Evolutionary conservation across 2,113 vertebrate genomes (phyloP).

Genomic region (Neoarius graeffei): DNA sequence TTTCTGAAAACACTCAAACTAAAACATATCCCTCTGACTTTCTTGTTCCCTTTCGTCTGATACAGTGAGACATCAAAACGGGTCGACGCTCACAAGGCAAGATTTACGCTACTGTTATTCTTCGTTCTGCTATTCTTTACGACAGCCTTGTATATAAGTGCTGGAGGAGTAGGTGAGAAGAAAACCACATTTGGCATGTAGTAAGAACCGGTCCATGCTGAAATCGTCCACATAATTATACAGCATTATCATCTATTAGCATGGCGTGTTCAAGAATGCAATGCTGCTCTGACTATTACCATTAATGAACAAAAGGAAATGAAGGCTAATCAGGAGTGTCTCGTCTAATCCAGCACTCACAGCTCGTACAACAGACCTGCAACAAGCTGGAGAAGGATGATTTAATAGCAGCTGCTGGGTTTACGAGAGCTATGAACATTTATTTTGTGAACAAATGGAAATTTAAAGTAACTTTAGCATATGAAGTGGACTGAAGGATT

Average conservation of each 20-base stretch:
- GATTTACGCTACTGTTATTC: slow-evolving; percentile 42
- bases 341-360: not conserved
- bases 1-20: slow-evolving; percentile 36
- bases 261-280: slow-evolving; percentile 24
- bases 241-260: slow-evolving; percentile 10
- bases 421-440: not conserved
- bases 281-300: slow-evolving; percentile 35
- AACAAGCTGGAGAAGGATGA: not conserved
- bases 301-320: slow-evolving; percentile 37
- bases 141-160: slow-evolving; percentile 41
- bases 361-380: not conserved
- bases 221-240: slow-evolving; percentile 47
- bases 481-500: not conserved
- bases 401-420: not conserved
- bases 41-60: slow-evolving; percentile 6
- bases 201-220: slow-evolving; percentile 34
- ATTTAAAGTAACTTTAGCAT: not conserved
- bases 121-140: slow-evolving; percentile 43
- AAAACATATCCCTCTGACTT: slow-evolving; percentile 5
- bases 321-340: slow-evolving; percentile 25
- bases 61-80: slow-evolving; percentile 19
- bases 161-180: slow-evolving; percentile 19
- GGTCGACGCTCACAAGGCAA: slow-evolving; percentile 3
- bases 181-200: slow-evolving; percentile 47
- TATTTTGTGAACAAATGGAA: not conserved